phyloP scores from a whole-genome alignment of 2,113 vertebrate species.

The Sitta europaea region DNA sequence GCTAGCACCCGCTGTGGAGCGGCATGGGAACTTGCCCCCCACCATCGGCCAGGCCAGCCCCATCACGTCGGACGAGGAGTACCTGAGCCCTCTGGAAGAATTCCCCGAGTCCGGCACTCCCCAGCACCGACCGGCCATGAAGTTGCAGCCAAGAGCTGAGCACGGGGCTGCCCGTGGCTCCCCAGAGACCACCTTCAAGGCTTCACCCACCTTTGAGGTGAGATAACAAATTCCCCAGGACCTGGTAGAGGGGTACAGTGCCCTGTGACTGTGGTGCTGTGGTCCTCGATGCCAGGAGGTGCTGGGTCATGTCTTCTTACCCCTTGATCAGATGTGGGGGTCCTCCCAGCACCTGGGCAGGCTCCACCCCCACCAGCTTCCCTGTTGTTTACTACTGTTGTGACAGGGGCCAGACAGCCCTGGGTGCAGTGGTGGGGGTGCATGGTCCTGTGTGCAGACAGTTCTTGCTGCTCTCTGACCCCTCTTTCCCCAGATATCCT shows the following conservation, averaged over 20 bases:
- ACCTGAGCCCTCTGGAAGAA: slow-evolving; percentile 94
- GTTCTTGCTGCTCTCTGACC: background rate
- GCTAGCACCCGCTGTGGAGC: slow-evolving; percentile 47
- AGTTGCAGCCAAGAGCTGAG: slow-evolving; percentile 65
- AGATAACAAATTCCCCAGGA: background rate
- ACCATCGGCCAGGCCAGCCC: slow-evolving; percentile 87
- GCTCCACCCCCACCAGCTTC: background rate
- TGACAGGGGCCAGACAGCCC: background rate
- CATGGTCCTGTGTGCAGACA: background rate
- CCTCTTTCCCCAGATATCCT: slow-evolving; percentile 72
- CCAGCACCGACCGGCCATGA: slow-evolving; percentile 67
- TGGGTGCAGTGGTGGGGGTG: background rate
- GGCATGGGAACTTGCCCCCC: slow-evolving; percentile 67
- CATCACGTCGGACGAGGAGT: slow-evolving; percentile 96
- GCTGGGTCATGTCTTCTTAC: background rate
- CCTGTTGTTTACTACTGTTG: background rate
- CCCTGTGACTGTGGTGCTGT: background rate
- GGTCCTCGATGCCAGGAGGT: background rate
- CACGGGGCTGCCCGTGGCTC: slow-evolving; percentile 43
- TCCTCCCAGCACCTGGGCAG: background rate
- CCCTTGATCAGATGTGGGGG: background rate
- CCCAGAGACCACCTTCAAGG: slow-evolving; percentile 80
- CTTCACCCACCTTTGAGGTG: slow-evolving; percentile 92
- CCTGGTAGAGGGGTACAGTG: background rate
- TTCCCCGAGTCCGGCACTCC: slow-evolving; percentile 79